A percentile compares a stretch with the other conserved stretches of the same genome.
Evolutionary conservation across 30 jellyfish, hydroid and myxozoan genomes (phyloP).

Genomic region (Phacellophora camtschatica): DNA sequence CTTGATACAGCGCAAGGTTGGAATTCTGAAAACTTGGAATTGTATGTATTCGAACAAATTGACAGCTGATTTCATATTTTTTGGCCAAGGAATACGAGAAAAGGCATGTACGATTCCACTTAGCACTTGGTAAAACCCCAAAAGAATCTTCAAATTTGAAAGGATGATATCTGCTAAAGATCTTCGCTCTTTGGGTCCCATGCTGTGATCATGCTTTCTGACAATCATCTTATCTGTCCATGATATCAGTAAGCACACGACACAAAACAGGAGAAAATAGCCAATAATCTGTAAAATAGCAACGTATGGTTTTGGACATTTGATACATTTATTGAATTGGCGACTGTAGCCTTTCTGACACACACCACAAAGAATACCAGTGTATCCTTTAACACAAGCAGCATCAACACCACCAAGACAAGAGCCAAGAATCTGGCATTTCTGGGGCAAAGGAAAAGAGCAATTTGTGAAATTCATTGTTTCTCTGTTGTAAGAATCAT

Average conservation of each 20-base stretch:
- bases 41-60: slow-evolving; percentile 3
- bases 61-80: not conserved
- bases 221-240: slow-evolving; percentile 10
- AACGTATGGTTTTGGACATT: slow-evolving; percentile 20
- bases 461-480: slow-evolving; percentile 6
- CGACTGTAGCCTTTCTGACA: slow-evolving; percentile 31
- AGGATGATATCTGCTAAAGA: slow-evolving; percentile 50
- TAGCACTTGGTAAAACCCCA: slow-evolving; percentile 51
- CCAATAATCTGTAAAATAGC: slow-evolving; percentile 13
- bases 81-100: slow-evolving; percentile 46
- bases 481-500: not conserved
- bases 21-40: slow-evolving; percentile 23
- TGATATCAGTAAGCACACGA: slow-evolving; percentile 19
- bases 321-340: slow-evolving; percentile 19
- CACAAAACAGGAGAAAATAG: not conserved
- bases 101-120: slow-evolving; percentile 1
- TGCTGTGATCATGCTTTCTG: not conserved
- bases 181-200: not conserved
- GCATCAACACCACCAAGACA: slow-evolving; percentile 57
- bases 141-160: slow-evolving; percentile 36
- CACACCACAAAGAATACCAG: slow-evolving; percentile 53
- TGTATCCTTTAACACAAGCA: slow-evolving; percentile 23
- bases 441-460: slow-evolving; percentile 22
- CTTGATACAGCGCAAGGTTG: slow-evolving; percentile 44
- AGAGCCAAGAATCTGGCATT: slow-evolving; percentile 46